A percentile compares a stretch with the other conserved stretches of the same genome.
Evolutionary conservation across 2,888 invertebrate species (phyloP).

Genomic region (Sesamia inferens): DNA sequence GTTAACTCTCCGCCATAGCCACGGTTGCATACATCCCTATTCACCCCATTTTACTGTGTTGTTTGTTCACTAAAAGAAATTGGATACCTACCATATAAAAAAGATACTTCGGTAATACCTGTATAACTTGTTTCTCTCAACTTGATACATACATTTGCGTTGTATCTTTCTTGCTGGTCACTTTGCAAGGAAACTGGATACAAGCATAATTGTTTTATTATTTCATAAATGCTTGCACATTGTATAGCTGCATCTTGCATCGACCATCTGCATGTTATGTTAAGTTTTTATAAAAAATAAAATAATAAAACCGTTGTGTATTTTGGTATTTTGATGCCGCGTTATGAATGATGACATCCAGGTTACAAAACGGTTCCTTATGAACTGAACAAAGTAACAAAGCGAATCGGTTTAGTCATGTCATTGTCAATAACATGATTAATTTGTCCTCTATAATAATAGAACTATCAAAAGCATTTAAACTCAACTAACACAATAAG

Average conservation of each 20-base stretch:
- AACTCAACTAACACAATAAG: conserved; percentile 59
- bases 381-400: conserved; percentile 58
- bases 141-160: conserved; percentile 62
- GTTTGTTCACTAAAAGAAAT: conserved; percentile 81
- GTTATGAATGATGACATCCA: conserved; percentile 14
- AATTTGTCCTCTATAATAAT: conserved; percentile 57
- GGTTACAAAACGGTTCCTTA: conserved; percentile 24
- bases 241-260: conserved; percentile 37
- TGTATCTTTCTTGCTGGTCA: conserved; percentile 67
- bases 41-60: conserved; percentile 71
- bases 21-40: conserved; percentile 73
- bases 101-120: conserved; percentile 76
- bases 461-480: conserved; percentile 49
- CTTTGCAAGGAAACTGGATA: conserved; percentile 66
- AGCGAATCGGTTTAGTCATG: conserved; percentile 54
- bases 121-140: conserved; percentile 76
- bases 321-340: conserved; percentile 3
- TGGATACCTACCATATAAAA: conserved; percentile 76
- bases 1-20: conserved; percentile 75
- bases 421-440: conserved; percentile 57
- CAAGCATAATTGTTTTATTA: conserved; percentile 58
- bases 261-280: conserved; percentile 24
- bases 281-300: conserved; percentile 19
- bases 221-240: conserved; percentile 42
- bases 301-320: conserved; percentile 3